Percentiles rank a stretch among this genome's conserved stretches.
These are phyloP conservation scores for Adelges cooleyi DNA, from an alignment of 1,140 invertebrate species.

Conservation along the genomic window DNA sequence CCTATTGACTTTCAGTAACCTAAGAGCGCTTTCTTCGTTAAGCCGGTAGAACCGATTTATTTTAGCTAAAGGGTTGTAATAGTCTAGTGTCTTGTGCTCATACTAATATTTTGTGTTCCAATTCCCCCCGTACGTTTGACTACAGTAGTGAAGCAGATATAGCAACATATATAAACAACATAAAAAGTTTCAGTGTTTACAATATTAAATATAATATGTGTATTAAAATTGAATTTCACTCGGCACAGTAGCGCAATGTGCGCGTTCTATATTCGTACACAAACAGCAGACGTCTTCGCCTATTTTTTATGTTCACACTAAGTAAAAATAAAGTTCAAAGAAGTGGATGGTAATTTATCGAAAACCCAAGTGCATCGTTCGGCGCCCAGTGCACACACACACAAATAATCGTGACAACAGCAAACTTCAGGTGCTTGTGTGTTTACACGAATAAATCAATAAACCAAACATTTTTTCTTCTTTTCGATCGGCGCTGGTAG, in stretches of 20 bases:
- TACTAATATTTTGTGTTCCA: no score
- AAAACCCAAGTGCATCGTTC: neutral
- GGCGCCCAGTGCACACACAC: neutral
- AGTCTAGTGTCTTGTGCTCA: constrained; percentile 9
- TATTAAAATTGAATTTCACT: no score
- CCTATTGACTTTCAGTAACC: neutral
- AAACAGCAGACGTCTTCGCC: no score
- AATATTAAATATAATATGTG: no score
- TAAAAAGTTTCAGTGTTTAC: no score
- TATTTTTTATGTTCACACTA: no score
- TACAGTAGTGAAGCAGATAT: no score
- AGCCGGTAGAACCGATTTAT: constrained; percentile 9
- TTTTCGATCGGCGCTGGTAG: no score
- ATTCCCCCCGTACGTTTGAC: no score
- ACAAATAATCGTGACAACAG: constrained; percentile 6
- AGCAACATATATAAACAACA: no score
- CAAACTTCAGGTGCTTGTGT: neutral
- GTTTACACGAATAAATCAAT: constrained; percentile 16
- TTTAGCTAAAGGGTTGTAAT: neutral
- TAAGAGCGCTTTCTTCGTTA: neutral
- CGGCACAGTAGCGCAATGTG: no score
- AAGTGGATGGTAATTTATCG: neutral
- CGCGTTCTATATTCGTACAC: no score
- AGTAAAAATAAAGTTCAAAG: neutral
- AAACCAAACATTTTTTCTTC: neutral